Conservation (phyloP, 2,113 vertebrate genomes). For the Ardeotis arabs region DNA sequence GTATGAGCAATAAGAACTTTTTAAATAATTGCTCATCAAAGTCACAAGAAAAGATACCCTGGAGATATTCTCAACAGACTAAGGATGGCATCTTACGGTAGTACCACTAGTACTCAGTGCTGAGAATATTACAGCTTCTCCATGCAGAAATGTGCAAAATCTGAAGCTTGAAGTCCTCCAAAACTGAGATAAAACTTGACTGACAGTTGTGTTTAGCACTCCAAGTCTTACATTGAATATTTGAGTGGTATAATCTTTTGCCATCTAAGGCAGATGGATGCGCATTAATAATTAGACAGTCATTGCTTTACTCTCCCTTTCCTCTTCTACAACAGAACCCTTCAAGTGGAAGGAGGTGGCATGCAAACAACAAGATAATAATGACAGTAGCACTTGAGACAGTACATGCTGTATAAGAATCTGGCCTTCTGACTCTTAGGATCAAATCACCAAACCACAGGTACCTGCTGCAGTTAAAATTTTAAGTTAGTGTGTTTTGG, state of each 20-base stretch:
- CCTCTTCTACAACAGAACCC: not conserved
- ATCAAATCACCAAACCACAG: not conserved
- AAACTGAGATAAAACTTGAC: not conserved
- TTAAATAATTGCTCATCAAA: not conserved
- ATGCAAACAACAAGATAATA: not conserved
- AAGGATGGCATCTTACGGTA: not conserved
- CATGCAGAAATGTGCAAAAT: not conserved
- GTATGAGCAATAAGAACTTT: not conserved
- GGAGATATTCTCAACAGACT: not conserved
- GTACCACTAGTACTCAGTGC: not conserved
- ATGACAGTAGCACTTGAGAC: not conserved
- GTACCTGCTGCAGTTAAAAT: not conserved
- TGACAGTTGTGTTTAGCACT: not conserved
- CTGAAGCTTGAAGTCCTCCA: not conserved
- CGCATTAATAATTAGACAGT: not conserved
- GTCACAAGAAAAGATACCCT: not conserved
- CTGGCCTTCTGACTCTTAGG: not conserved
- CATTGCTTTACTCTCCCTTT: not conserved
- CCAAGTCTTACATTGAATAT: not conserved
- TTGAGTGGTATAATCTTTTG: not conserved
- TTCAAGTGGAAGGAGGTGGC: not conserved
- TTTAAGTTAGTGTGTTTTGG: no score
- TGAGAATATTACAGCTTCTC: not conserved
- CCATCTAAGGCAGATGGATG: not conserved
- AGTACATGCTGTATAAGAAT: not conserved